phyloP scores from a whole-genome alignment of 2,888 invertebrate species.

The Branchellion lobata region DNA sequence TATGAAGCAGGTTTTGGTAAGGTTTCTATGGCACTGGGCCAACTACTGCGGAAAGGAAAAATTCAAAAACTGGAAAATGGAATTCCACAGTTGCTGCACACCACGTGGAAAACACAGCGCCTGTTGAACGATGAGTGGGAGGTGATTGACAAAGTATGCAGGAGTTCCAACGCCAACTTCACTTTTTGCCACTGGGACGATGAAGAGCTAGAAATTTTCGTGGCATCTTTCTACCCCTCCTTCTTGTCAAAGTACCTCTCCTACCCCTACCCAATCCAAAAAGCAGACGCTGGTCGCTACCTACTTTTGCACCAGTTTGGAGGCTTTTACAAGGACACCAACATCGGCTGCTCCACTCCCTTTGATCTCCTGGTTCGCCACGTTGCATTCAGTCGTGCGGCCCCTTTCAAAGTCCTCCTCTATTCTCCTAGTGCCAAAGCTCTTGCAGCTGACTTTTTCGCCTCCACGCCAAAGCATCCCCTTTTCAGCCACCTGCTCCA shows the following conservation, averaged over 20 bases:
- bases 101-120: conserved; percentile 20
- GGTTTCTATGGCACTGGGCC: not conserved
- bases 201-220: conserved; percentile 20
- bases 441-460: conserved; percentile 29
- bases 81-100: conserved; percentile 32
- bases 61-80: not conserved
- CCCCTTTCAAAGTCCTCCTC: conserved; percentile 32
- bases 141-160: not conserved
- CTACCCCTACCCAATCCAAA: conserved; percentile 35
- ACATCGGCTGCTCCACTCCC: conserved; percentile 30
- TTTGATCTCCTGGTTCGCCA: not conserved
- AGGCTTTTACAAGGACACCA: conserved; percentile 36
- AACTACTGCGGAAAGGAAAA: not conserved
- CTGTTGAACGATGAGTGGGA: conserved; percentile 6
- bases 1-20: not conserved
- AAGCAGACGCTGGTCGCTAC: conserved; percentile 29
- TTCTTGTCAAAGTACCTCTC: conserved; percentile 13
- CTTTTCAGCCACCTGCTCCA: conserved; percentile 17
- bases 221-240: conserved; percentile 4
- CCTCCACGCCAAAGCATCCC: conserved; percentile 20
- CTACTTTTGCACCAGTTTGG: conserved; percentile 30
- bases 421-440: not conserved
- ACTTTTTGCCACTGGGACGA: conserved; percentile 39
- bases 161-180: conserved; percentile 1
- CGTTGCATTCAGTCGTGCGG: not conserved